A percentile compares a stretch with the other conserved stretches of the same genome.
Evolutionary conservation across 2,113 vertebrate genomes (phyloP).

Genomic region (Sinocyclocheilus anshuiensis): DNA sequence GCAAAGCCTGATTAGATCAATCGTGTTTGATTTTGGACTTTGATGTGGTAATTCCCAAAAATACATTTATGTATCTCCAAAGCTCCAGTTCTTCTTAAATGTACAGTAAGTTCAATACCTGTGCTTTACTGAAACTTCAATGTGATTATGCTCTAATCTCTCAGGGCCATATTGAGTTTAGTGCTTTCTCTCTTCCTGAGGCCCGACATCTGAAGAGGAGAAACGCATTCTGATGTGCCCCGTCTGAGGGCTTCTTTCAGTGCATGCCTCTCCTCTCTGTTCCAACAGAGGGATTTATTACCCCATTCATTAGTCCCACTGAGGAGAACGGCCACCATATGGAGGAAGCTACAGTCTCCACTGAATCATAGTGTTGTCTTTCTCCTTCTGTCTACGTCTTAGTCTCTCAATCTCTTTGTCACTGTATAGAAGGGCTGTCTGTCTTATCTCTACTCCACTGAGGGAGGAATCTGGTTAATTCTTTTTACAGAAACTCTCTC

Average conservation of each 20-base stretch:
- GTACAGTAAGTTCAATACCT: background rate
- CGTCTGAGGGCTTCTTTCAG: background rate
- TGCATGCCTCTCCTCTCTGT: background rate
- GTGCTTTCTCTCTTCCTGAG: background rate
- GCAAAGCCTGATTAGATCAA: background rate
- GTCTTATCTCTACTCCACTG: background rate
- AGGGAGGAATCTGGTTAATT: background rate
- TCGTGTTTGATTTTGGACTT: background rate
- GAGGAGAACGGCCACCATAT: constrained; percentile 13
- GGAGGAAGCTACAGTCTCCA: background rate
- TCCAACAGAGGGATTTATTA: constrained; percentile 29
- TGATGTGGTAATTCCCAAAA: background rate
- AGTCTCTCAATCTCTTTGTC: background rate
- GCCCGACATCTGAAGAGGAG: constrained; percentile 14
- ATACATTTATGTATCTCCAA: background rate
- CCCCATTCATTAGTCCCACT: constrained; percentile 29
- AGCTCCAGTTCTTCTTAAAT: background rate
- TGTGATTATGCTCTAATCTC: constrained; percentile 23
- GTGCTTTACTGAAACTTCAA: background rate
- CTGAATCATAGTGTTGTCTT: constrained; percentile 7
- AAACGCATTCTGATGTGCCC: background rate
- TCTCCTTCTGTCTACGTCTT: background rate
- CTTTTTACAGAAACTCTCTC: background rate
- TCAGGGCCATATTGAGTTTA: constrained; percentile 22
- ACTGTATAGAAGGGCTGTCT: background rate